These are phyloP conservation scores for Ursus arctos DNA, from an alignment of 2,113 vertebrate species.

Conservation along the genomic window DNA sequence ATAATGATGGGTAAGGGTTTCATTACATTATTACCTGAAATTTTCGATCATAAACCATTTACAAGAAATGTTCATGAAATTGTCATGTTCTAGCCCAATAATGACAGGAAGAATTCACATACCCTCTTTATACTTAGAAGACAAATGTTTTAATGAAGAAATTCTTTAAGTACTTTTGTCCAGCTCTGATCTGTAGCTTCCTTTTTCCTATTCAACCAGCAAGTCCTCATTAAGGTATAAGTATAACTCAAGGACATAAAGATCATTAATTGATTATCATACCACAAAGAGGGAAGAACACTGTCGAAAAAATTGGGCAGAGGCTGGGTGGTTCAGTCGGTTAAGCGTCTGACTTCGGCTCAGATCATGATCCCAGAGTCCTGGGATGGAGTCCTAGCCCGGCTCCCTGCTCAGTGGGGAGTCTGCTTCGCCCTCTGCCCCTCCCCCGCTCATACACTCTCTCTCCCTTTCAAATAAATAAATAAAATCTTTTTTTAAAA, in stretches of 20 bases:
- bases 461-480: neutral
- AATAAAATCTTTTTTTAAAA: neutral
- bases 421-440: neutral
- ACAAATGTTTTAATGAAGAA: neutral
- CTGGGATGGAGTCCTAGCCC: neutral
- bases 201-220: neutral
- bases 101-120: neutral
- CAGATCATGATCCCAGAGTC: neutral
- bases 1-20: neutral
- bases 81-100: neutral
- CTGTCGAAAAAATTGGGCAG: neutral
- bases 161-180: neutral
- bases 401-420: neutral
- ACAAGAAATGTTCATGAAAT: neutral
- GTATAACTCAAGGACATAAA: slow-evolving; percentile 24
- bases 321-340: neutral
- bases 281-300: neutral
- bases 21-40: neutral
- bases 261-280: neutral
- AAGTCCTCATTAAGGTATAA: slow-evolving; percentile 5
- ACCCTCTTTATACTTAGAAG: neutral
- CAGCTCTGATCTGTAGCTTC: neutral
- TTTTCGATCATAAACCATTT: slow-evolving; percentile 27
- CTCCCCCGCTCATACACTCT: neutral
- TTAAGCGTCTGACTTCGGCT: neutral